Percentiles rank a stretch among this genome's conserved stretches.
Conservation (phyloP, 2,888 invertebrate genomes). For the Harpalus rubripes region DNA sequence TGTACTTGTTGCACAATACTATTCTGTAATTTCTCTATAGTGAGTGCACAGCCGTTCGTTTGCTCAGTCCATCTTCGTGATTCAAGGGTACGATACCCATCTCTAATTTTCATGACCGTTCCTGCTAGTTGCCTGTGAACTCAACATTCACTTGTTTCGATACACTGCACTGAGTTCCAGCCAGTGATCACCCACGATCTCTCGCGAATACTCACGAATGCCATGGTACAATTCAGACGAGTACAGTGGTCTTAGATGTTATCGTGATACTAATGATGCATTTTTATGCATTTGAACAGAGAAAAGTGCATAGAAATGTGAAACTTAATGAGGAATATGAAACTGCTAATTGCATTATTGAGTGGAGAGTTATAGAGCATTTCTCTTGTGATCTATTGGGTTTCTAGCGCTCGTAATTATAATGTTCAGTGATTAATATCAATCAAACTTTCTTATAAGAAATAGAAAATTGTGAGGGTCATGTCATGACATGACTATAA, state of each 20-base stretch:
- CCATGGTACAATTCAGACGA: slow-evolving; percentile 20
- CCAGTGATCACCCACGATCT: slow-evolving; percentile 11
- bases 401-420: slow-evolving; percentile 10
- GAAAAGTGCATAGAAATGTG: slow-evolving; percentile 9
- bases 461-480: neutral
- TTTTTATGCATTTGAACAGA: slow-evolving; percentile 26
- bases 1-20: too few relatives aligned
- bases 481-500: neutral
- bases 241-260: slow-evolving; percentile 39
- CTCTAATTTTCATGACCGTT: slow-evolving; percentile 51
- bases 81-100: slow-evolving; percentile 31
- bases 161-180: slow-evolving; percentile 39
- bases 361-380: neutral
- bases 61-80: slow-evolving; percentile 31
- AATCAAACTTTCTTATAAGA: neutral
- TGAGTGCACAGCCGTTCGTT: neutral
- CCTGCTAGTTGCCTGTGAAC: slow-evolving; percentile 38
- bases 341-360: slow-evolving; percentile 9
- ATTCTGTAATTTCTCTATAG: too few relatives aligned
- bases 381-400: slow-evolving; percentile 34
- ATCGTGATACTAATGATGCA: slow-evolving; percentile 40
- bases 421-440: neutral
- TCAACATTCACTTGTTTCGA: slow-evolving; percentile 48
- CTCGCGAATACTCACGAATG: slow-evolving; percentile 15
- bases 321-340: slow-evolving; percentile 37